phyloP scores from a whole-genome alignment of 1,140 invertebrate genomes.

The Aphidius ervi region DNA sequence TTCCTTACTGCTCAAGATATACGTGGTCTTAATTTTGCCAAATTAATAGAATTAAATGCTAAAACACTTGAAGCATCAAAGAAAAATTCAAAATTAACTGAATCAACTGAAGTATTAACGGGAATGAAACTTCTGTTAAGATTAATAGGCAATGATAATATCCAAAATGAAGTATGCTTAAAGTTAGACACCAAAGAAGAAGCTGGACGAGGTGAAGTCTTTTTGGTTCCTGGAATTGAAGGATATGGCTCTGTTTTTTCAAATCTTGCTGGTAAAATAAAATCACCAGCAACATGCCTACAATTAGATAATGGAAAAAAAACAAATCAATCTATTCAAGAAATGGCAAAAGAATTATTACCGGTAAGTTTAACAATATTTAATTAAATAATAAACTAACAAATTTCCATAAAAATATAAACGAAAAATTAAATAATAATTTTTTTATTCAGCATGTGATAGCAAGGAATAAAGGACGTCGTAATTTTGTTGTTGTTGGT shows the following conservation, averaged over 20 bases:
- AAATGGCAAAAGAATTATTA: constrained; percentile 28
- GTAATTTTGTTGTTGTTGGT: constrained; percentile 44
- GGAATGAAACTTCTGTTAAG: not conserved
- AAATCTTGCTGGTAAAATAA: constrained; percentile 49
- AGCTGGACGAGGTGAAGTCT: constrained; percentile 39
- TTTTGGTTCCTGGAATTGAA: constrained; percentile 65
- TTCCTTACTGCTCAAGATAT: constrained; percentile 69
- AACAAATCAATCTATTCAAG: constrained; percentile 7
- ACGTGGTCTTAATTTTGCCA: constrained; percentile 55
- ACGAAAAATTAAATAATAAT: not conserved
- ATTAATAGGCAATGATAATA: not conserved
- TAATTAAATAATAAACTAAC: not conserved
- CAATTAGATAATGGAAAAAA: constrained; percentile 47
- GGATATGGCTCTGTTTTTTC: constrained; percentile 48
- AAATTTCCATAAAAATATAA: not conserved
- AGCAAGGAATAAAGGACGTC: constrained; percentile 32
- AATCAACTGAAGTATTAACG: not conserved
- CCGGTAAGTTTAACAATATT: constrained; percentile 22
- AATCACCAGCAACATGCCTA: constrained; percentile 57
- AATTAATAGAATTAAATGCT: constrained; percentile 52
- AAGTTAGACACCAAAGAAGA: constrained; percentile 28
- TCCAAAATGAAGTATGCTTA: constrained; percentile 21
- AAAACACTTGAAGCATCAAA: constrained; percentile 32
- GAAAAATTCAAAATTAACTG: not conserved
- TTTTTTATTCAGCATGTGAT: constrained; percentile 34